Percentiles rank a stretch among this genome's conserved stretches.
These are phyloP conservation scores for Poliocrania exsul DNA, from an alignment of 2,797 vertebrate species.

Conservation along the genomic window DNA sequence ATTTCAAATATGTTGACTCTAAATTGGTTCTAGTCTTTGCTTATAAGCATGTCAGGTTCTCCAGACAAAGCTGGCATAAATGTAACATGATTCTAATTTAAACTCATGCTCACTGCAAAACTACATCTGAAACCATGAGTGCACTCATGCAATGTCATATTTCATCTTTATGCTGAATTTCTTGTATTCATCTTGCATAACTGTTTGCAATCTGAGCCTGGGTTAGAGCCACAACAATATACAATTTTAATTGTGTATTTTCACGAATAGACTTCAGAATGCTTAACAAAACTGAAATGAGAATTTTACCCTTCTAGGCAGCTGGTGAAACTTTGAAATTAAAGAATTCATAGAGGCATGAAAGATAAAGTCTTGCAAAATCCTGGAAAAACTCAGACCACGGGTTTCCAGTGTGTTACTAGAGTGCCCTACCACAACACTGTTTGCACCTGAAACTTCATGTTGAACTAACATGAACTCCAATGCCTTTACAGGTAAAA, in stretches of 20 bases:
- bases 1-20: background rate
- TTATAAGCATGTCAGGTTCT: background rate
- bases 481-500: background rate
- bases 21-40: background rate
- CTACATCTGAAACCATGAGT: background rate
- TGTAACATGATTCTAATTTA: background rate
- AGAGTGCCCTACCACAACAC: background rate
- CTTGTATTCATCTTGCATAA: background rate
- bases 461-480: background rate
- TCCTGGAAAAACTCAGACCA: background rate
- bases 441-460: background rate
- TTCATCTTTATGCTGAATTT: background rate
- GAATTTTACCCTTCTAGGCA: background rate
- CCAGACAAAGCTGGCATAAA: background rate
- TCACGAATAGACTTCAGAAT: background rate
- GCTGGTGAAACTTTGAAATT: background rate
- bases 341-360: background rate
- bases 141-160: fast-evolving
- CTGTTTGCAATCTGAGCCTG: background rate
- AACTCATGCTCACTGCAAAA: background rate
- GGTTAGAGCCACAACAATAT: background rate
- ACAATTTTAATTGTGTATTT: background rate
- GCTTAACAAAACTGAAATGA: background rate
- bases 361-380: background rate
- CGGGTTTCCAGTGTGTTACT: background rate